These are phyloP conservation scores for Drosophila yakuba DNA, from an alignment of 1,140 invertebrate species.

Conservation along the genomic window DNA sequence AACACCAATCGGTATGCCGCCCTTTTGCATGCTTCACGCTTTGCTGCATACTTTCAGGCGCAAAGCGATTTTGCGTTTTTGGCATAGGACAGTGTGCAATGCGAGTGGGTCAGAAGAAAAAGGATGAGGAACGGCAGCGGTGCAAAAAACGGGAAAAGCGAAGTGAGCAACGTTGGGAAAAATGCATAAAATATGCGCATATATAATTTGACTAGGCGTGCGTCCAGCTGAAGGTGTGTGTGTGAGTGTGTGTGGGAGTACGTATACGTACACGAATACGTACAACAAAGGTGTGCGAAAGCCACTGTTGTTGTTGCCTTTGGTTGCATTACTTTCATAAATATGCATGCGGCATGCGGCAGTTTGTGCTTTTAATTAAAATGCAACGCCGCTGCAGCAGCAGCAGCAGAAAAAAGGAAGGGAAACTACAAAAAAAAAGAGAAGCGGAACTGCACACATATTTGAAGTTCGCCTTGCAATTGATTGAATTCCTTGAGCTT, in stretches of 20 bases:
- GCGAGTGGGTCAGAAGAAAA: conserved; percentile 25
- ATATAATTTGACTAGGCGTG: conserved; percentile 78
- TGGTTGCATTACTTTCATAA: conserved; percentile 77
- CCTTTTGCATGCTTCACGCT: conserved; percentile 74
- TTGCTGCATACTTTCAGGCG: conserved; percentile 80
- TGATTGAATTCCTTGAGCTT: conserved; percentile 66
- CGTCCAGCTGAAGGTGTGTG: conserved; percentile 51
- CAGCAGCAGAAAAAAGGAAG: conserved; percentile 5
- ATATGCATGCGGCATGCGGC: conserved; percentile 76
- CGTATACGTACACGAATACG: conserved; percentile 19
- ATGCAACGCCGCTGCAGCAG: conserved; percentile 56
- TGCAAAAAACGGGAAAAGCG: conserved; percentile 24
- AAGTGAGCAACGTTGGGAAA: conserved; percentile 71
- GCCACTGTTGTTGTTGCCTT: conserved; percentile 34
- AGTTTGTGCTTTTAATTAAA: conserved; percentile 79
- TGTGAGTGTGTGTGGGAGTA: conserved; percentile 15
- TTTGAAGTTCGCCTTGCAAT: conserved; percentile 60
- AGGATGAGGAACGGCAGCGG: not conserved
- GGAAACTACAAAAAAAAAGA: conserved; percentile 1
- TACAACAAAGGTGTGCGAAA: conserved; percentile 31
- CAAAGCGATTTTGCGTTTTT: conserved; percentile 81
- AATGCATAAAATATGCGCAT: conserved; percentile 81
- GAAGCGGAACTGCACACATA: conserved; percentile 38
- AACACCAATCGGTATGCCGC: conserved; percentile 62
- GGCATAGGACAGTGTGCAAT: conserved; percentile 41